Evolutionary conservation across 2,888 invertebrate genomes (phyloP).

Genomic region (Drosophila anceps): DNA sequence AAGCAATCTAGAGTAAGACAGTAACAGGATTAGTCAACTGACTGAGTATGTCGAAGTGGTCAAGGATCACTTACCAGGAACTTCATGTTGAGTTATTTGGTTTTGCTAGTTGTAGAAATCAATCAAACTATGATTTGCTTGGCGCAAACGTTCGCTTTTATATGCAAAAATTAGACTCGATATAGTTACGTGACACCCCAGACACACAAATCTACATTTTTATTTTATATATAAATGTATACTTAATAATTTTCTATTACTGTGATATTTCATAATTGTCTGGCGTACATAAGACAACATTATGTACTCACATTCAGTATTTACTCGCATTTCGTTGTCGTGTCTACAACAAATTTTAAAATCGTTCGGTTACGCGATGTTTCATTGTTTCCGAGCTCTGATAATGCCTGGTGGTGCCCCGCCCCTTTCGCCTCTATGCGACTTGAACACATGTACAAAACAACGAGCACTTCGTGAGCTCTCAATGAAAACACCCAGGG

Average conservation of each 20-base stretch:
- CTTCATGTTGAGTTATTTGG: slow-evolving; percentile 72
- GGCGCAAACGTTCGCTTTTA: slow-evolving; percentile 58
- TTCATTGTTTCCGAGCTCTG: slow-evolving; percentile 39
- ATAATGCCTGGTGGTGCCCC: slow-evolving; percentile 37
- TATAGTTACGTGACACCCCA: slow-evolving; percentile 54
- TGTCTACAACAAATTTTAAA: slow-evolving; percentile 57
- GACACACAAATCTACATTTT: slow-evolving; percentile 1
- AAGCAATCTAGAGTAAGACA: slow-evolving; percentile 54
- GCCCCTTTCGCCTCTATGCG: slow-evolving; percentile 10
- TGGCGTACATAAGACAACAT: slow-evolving; percentile 24
- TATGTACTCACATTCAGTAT: slow-evolving; percentile 23
- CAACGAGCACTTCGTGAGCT: slow-evolving; percentile 39
- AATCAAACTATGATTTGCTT: slow-evolving; percentile 75
- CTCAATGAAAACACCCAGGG: slow-evolving; percentile 41
- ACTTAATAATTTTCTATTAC: slow-evolving; percentile 37
- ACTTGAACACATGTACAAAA: slow-evolving; percentile 19
- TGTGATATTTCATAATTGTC: slow-evolving; percentile 41
- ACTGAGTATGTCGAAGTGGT: background rate
- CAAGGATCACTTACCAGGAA: slow-evolving; percentile 70
- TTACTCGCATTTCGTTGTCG: slow-evolving; percentile 19
- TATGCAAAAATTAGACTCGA: slow-evolving; percentile 58
- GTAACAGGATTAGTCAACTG: slow-evolving; percentile 24
- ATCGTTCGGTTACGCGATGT: slow-evolving; percentile 72
- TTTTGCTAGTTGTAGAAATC: slow-evolving; percentile 71
- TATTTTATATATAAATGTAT: slow-evolving; percentile 3